Base-by-base conservation (phyloP, 2,113 vertebrate genomes). In the Phalacrocorax pelagicus region DNA sequence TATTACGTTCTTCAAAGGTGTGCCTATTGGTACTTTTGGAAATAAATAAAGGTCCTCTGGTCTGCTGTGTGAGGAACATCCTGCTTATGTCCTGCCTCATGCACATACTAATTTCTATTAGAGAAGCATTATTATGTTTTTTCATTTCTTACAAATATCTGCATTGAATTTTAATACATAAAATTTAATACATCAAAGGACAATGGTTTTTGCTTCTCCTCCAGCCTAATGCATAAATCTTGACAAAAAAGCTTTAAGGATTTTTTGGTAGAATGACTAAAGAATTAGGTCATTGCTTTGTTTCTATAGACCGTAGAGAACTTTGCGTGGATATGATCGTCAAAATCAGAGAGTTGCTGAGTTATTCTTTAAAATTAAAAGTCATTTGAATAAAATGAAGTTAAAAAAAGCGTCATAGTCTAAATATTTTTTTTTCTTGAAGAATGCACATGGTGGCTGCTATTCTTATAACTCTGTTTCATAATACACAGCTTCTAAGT, bases 11-110 rank as follows among this genome's bases (percentile, higher is more conserved):
- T 79, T 51, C 30, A 54, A 54, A 24, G 4, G 2, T 3, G 2
- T 62, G 85, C 2, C 4, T 36, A 2, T 11, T 30, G 1, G 23
- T 27, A 18, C 4, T 34, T 86, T 58, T 5, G 3, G 10, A 5
- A 2, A 2, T 38, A 38, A 54, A 57, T 44, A 30, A 27, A 9
- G 2, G 24, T 59, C 2, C 1, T 52, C 11, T 36, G 4, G 6
- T 55, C 8, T 72, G 8, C 5, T 74, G 2, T 47, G 3, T 12
- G 10, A 24, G 19, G 3, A 81, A 69, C 2, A 7, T 12, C 12
- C 15, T 49, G 16, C 3, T n/a, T 34, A 29, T 59, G 29, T 15
- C 11, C 42, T 81, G 9, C 15, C 9, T n/a, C 1, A 0, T 15
- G 11, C 3, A 63, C 7, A 27, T 27, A 38, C 21, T 15, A 78